These are phyloP conservation scores for Papilio dardanus DNA, from an alignment of 1,140 invertebrate genomes.

Conservation along the genomic window DNA sequence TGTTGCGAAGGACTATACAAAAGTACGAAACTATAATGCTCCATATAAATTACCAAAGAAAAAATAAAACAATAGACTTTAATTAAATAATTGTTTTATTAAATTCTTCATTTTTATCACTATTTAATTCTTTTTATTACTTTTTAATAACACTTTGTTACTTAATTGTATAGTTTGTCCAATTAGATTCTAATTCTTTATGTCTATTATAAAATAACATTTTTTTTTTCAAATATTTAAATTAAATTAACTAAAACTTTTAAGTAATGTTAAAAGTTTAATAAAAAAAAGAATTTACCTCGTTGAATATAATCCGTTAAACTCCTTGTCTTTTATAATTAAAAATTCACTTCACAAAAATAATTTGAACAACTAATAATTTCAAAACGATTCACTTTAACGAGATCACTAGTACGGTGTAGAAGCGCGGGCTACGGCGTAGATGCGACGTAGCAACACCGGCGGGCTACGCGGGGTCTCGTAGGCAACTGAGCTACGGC, in stretches of 20 bases:
- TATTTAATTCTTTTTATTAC: no score
- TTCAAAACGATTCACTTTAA: not conserved
- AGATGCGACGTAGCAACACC: slow-evolving; percentile 14
- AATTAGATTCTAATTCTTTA: no score
- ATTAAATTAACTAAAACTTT: not conserved
- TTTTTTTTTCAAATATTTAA: not conserved
- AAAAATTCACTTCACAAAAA: slow-evolving; percentile 28
- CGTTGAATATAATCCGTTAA: slow-evolving; percentile 1
- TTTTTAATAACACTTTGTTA: no score
- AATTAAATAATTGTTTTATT: not conserved
- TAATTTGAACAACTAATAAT: slow-evolving; percentile 15
- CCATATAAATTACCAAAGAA: not conserved
- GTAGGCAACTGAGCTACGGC: slow-evolving; percentile 47
- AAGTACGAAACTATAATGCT: not conserved
- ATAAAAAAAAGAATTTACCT: not conserved
- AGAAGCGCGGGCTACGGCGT: slow-evolving; percentile 27
- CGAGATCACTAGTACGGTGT: not conserved
- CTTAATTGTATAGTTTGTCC: no score
- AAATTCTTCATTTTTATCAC: no score
- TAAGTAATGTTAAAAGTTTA: not conserved
- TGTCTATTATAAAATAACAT: no score
- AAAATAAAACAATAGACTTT: not conserved
- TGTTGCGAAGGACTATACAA: not conserved
- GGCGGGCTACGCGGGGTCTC: slow-evolving; percentile 44
- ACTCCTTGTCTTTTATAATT: slow-evolving; percentile 17